Conservation (phyloP, 2,113 vertebrate species). For the Rhodinocichla rosea region DNA sequence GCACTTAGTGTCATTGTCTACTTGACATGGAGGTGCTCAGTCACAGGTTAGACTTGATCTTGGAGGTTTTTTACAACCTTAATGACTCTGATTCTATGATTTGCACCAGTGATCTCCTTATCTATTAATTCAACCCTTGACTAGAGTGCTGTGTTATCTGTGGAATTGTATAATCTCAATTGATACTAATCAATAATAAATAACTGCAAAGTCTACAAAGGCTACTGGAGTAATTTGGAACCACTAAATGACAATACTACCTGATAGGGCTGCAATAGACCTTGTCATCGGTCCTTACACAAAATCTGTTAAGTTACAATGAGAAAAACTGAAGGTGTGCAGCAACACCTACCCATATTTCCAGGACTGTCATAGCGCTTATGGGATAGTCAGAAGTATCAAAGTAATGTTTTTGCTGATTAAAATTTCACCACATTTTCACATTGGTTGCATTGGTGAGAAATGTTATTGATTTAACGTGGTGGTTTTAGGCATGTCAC, state of each 20-base stretch:
- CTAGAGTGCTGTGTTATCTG: neutral
- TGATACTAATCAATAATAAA: neutral
- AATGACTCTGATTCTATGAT: neutral
- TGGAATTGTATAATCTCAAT: neutral
- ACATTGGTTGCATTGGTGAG: neutral
- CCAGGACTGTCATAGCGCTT: neutral
- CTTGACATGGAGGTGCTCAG: too few relatives aligned
- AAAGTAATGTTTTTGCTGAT: neutral
- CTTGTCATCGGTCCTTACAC: neutral
- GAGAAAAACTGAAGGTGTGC: neutral
- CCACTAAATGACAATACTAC: neutral
- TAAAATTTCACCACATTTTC: neutral
- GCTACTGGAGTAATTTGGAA: neutral
- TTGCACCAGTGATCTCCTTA: neutral
- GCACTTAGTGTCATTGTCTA: neutral
- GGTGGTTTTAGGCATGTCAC: neutral
- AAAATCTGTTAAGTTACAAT: neutral
- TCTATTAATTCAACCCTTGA: neutral
- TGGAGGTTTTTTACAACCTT: neutral
- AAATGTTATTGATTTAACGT: neutral
- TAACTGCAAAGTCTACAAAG: neutral
- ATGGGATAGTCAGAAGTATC: neutral
- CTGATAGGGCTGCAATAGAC: neutral
- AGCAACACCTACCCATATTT: neutral
- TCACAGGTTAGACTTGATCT: neutral